phyloP scores from a whole-genome alignment of 2,797 vertebrate genomes.

The Delichon dasypus region DNA sequence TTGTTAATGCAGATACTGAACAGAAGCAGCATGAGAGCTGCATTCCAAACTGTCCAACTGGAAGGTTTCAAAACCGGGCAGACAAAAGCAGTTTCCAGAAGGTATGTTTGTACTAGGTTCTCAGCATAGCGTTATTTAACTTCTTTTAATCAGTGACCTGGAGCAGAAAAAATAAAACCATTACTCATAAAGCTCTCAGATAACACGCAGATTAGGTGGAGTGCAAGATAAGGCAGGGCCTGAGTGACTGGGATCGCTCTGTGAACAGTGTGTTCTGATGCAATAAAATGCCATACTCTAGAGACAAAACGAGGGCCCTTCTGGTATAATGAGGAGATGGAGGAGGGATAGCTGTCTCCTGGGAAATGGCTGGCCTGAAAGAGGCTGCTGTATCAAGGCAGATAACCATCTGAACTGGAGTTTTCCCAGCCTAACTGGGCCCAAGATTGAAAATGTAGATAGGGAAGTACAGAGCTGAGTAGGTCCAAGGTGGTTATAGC shows the following conservation, averaged over 20 bases:
- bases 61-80: background rate
- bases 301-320: background rate
- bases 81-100: background rate
- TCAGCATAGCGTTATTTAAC: slow-evolving; percentile 33
- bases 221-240: slow-evolving; percentile 32
- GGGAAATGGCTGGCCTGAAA: background rate
- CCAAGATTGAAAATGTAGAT: background rate
- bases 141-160: slow-evolving; percentile 48
- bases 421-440: background rate
- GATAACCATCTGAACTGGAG: background rate
- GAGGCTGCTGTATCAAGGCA: background rate
- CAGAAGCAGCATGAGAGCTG: background rate
- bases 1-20: background rate
- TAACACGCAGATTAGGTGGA: slow-evolving; percentile 8
- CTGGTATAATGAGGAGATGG: background rate
- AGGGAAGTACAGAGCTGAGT: background rate
- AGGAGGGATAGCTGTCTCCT: background rate
- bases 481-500: background rate
- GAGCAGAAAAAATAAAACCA: background rate
- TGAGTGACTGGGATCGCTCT: background rate
- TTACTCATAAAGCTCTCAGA: slow-evolving; percentile 50
- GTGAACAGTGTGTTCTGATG: slow-evolving; percentile 27
- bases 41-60: background rate
- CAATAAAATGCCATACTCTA: background rate
- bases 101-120: slow-evolving; percentile 25